Evolutionary conservation across 2,113 vertebrate species (phyloP).

Genomic region (Brevimyrus niger): DNA sequence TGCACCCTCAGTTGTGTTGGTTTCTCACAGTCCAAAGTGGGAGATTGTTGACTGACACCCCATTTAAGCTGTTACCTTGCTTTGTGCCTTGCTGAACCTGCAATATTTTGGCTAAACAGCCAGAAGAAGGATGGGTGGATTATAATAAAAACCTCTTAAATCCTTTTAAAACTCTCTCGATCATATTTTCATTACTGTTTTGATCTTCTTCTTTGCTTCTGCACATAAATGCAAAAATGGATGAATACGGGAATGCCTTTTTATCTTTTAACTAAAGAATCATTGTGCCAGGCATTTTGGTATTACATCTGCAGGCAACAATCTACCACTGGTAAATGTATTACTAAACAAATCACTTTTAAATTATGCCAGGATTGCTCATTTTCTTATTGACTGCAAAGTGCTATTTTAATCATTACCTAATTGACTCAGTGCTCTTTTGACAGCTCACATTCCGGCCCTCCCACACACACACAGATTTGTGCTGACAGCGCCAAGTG

Average conservation of each 20-base stretch:
- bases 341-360: conserved; percentile 72
- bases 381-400: conserved; percentile 83
- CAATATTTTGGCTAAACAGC: background rate
- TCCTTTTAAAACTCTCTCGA: background rate
- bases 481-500: conserved; percentile 86
- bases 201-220: background rate
- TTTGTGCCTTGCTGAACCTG: background rate
- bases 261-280: background rate
- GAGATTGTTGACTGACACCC: background rate
- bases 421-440: conserved; percentile 93
- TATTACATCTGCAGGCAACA: conserved; percentile 53
- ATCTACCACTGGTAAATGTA: conserved; percentile 50
- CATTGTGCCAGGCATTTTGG: conserved; percentile 42
- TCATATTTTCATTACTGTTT: background rate
- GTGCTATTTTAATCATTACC: conserved; percentile 88
- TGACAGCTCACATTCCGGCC: conserved; percentile 67
- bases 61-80: background rate
- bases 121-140: background rate
- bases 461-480: conserved; percentile 48
- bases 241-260: background rate
- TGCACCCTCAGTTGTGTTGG: background rate
- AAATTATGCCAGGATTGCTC: conserved; percentile 77
- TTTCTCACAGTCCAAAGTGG: background rate
- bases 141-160: background rate
- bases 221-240: background rate